phyloP scores from a whole-genome alignment of 2,888 invertebrate genomes.

The Mesorhabditis sp. region DNA sequence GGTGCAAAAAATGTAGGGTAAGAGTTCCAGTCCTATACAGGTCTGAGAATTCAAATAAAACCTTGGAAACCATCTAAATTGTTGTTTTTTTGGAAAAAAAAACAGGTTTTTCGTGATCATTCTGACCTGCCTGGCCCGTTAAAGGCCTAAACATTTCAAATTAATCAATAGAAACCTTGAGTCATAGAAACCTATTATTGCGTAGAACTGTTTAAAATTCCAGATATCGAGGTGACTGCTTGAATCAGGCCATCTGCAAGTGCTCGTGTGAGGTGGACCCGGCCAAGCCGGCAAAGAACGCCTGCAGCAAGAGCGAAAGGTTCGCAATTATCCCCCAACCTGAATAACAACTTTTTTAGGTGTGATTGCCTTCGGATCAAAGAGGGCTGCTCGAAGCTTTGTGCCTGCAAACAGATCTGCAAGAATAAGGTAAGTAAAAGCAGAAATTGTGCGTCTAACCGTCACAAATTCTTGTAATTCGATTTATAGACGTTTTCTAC shows the following conservation, averaged over 20 bases:
- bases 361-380: conserved; percentile 58
- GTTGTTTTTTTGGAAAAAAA: too few species aligned
- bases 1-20: too few species aligned
- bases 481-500: too few species aligned
- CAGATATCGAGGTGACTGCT: conserved; percentile 58
- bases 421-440: conserved; percentile 53
- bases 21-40: too few species aligned
- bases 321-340: neutral
- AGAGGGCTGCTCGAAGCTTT: conserved; percentile 55
- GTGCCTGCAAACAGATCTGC: conserved; percentile 57
- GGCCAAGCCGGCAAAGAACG: conserved; percentile 56
- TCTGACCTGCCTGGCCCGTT: too few species aligned
- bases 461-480: too few species aligned
- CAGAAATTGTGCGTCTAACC: too few species aligned
- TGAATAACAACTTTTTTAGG: conserved; percentile 23
- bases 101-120: too few species aligned
- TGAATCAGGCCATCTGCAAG: conserved; percentile 58
- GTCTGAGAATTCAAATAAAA: too few species aligned
- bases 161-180: neutral
- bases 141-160: too few species aligned
- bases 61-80: too few species aligned
- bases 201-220: too few species aligned
- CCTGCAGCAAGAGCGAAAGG: conserved; percentile 55
- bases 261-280: conserved; percentile 58
- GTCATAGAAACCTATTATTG: conserved; percentile 8